Base-by-base conservation (phyloP, 2,113 vertebrate species). In the Pollachius pollachius region DNA sequence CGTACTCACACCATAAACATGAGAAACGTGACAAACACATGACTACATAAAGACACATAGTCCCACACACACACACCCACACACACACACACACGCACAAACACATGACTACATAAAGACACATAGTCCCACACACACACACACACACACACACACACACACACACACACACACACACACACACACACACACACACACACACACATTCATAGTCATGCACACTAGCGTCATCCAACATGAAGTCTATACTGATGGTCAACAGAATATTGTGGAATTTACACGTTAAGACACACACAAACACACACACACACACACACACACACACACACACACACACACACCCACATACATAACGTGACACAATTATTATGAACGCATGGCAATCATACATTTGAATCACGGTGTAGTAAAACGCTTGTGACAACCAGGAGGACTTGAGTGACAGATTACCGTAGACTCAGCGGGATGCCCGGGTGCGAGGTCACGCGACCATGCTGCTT, bases 31-130 rank as follows among this genome's bases (percentile, higher is more conserved):
- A 23, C 21, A 23, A 23, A 23, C 21, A 23, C 21, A 23, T 23
- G 21, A 23, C n/a, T n/a, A 27, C 27, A 27, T 6, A 30, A 4
- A 30, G 4, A 30, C 5, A 30, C 5, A 30, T 30, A 30, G 30
- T 30, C 30, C 3, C 30, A 30, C 30, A 4, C 30, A 27, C 27
- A 89, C 85, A 80, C 77, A 84, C 77, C 87, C 88, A 88, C 88
- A 87, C 81, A 81, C 77, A 16, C 74, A 48, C 8, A 48, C 5
- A 48, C 7, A 41, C 2, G 9, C 37, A 41, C 9, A 1, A 2
- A 19, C 60, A 62, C 11, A 25, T 17, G n/a, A 62, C 2, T n/a
- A 54, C 18, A 30, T 16, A 18, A 18, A 59, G 2, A 13, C 3
- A 57, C 52, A 56, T 27, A 64, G n/a, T n/a, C n/a, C n/a, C 25